Evolutionary conservation across 2,888 invertebrate genomes (phyloP), one percentile per base, ranked within the genome.

Genomic region (Phragmatobia fuliginosa): DNA sequence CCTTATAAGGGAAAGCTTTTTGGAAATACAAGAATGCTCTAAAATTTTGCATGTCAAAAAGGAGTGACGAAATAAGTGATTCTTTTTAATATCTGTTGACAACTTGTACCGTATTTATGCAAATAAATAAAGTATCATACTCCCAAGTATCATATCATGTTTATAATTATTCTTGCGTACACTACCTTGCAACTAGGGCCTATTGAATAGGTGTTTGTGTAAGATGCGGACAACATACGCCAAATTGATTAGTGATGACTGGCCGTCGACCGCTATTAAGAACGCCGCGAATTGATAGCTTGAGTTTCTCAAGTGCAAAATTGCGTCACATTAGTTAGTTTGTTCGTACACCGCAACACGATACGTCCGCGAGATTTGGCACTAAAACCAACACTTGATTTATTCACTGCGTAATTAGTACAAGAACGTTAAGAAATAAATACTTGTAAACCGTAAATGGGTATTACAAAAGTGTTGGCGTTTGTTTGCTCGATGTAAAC

Each of bases 191-290:
- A 75, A 74, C 62, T 62, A 70, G 49, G 52, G 58, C 66, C 64
- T 41, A 56, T 65, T 75, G 70, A 70, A 75, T 73, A 60, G 69
- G 21, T 64, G 73, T 84, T 77, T 81, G 84, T 79, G 78, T 73
- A 83, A 75, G 83, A 83, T 79, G 70, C 71, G 65, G 70, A 75
- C 74, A 79, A 83, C 83, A 81, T 78, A 81, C 75, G 65, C 80
- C 76, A 85, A 84, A 87, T 84, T 86, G 86, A 87, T 86, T 84
- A 84, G 84, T 85, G 89, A 87, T 85, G 88, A 87, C 83, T 87
- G 83, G 77, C 77, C 76, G 88, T 86, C 90, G 82, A 75, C 78
- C 76, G 74, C 79, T 79, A 90, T 90, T 89, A 86, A 83, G 86
- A 83, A 80, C 83, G 75, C 75, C 70, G 73, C 70, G 76, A 78